Evolutionary conservation across 2,888 invertebrate genomes (phyloP), one percentile per base, ranked within the genome.

Genomic region (Ametastegia equiseti): DNA sequence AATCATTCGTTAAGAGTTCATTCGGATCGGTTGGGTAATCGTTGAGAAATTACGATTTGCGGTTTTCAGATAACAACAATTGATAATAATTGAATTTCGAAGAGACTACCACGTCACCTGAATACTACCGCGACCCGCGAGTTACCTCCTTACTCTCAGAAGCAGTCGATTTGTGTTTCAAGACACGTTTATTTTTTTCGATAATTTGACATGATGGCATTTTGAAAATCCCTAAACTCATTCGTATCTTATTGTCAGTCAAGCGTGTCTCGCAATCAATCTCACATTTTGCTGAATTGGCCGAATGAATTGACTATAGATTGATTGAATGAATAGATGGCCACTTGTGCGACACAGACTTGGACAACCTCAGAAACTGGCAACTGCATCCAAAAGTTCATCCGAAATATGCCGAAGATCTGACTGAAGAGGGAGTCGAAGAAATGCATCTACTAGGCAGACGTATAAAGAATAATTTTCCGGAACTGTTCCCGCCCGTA

Each of bases 391-490:
- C 92, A 0, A 94, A 94, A 30, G 93, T 95, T 81, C 94, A 94
- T 47, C 88, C 91, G 63, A 93, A 93, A 2, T 93, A 92, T 83
- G 95, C 45, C 27, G 93, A 94, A 23, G 92, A 93, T 82, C 92
- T 97, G 82, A 95, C 96, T 15, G 91, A 92, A 11, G 94, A 93
- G 87, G 94, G 94, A 5, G 87, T 91, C 27, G 93, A 95, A 85
- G 95, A 95, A 87, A 92, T 96, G 42, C 94, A 94, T 87, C 93
- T 94, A 80, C 92, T 96, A 1, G 97, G 96, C 0, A 93, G 94
- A 86, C 92, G 95, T 42, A 95, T 95, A 91, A 94, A 94, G 88
- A 93, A 93, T 27, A 94, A 93, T 86, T 96, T 94, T 89, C 94
- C 95, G 0, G 92, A 94, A 0, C 91, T 97, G 0, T 91, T 97